Conservation (phyloP, 2,888 invertebrate genomes). For the Loripinus fragilis region DNA sequence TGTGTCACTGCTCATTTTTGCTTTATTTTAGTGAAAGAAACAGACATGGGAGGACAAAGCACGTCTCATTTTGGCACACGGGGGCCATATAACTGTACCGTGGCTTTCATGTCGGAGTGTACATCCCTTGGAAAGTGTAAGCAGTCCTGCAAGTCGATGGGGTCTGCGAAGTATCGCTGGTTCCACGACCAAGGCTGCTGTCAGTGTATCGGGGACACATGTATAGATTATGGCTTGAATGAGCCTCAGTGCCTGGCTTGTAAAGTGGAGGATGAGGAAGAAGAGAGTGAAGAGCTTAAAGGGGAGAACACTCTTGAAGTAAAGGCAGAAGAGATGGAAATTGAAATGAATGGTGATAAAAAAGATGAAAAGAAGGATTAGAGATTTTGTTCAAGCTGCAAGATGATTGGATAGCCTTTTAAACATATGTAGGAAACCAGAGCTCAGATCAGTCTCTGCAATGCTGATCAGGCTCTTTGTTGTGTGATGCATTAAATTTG, state of each 20-base stretch:
- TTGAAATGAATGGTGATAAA: not conserved
- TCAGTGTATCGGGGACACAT: slow-evolving; percentile 94
- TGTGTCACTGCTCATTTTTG: no score
- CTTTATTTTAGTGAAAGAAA: slow-evolving; percentile 19
- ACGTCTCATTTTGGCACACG: slow-evolving; percentile 18
- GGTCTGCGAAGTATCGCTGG: slow-evolving; percentile 93
- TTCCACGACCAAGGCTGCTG: slow-evolving; percentile 96
- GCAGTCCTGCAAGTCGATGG: slow-evolving; percentile 91
- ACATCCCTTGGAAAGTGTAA: slow-evolving; percentile 94
- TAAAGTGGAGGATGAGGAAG: slow-evolving; percentile 35
- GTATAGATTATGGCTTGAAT: slow-evolving; percentile 91
- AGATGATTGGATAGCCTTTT: no score
- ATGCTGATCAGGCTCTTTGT: no score
- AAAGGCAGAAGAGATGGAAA: not conserved
- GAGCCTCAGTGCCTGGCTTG: slow-evolving; percentile 46
- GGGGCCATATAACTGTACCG: slow-evolving; percentile 90
- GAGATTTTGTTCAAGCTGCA: no score
- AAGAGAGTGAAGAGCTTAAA: slow-evolving; percentile 18
- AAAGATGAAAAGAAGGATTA: not conserved
- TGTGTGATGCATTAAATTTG: no score
- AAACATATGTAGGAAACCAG: no score
- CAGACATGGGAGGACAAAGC: slow-evolving; percentile 9
- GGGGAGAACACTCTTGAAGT: slow-evolving; percentile 18
- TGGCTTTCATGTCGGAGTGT: slow-evolving; percentile 95
- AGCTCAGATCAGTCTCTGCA: no score